Evolutionary conservation across 1,140 invertebrate species (phyloP), one percentile per base, ranked within the genome.

Genomic region (Drosophila navojoa): DNA sequence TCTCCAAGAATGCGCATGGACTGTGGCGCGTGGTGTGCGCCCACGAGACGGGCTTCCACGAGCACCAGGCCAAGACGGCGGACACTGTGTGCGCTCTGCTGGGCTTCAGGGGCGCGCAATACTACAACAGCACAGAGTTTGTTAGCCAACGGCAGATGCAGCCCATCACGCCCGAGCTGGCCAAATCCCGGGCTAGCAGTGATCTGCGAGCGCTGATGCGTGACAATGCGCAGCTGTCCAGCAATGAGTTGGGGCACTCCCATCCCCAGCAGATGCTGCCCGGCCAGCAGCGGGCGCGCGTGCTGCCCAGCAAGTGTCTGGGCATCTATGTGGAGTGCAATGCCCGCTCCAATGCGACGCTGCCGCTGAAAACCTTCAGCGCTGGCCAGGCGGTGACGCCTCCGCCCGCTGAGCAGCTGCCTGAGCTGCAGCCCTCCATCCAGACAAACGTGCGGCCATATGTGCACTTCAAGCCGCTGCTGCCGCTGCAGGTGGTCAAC

Each of bases 11-110:
- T 68, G 76, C 92, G 9, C 81, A 93, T 15, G 94, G 93, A 9
- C 66, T 92, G 32, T 97, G 96, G 96, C 91, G 92, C 35, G 92
- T 95, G 3, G 82, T 94, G 1, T 96, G 96, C 75, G 91, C 93
- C 71, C 87, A 93, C 52, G 92, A 92, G 59, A 91, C 92, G 11
- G 62, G 71, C 15, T 82, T 77, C 29, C 71, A 77, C 16, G 32
- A 71, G 3, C 91, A 92, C 25, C 69, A 79, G 27, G 77, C 79
- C 0, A 62, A 72, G n/a, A 90, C 86, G 0, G 69, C 72, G 11
- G 67, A 71, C 15, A 68, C 73, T 4, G 72, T 91, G 1, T 92
- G 91, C 13, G 71, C 87, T 2, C 54, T 91, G 1, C 50, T 92
- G 0, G 91, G 91, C n/a, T 91, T 91, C 50, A 82, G 78, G 50